A percentile compares a stretch with the other conserved stretches of the same genome.
phyloP scores from a whole-genome alignment of 37 sponge, comb jelly and placozoan species.

The Chondrilla cf. caribensis region DNA sequence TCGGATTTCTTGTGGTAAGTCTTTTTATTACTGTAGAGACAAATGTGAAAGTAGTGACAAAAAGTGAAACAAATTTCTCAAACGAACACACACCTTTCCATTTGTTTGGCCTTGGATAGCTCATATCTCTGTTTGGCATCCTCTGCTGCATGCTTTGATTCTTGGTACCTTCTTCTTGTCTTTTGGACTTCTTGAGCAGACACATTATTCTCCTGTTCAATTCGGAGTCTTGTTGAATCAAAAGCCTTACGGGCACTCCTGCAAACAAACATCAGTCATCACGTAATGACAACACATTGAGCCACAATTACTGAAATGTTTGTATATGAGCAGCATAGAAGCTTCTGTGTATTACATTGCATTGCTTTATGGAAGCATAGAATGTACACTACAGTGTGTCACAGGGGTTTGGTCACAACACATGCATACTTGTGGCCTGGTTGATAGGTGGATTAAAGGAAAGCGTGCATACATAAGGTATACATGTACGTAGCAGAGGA shows the following conservation, averaged over 20 bases:
- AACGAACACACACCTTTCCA: no score
- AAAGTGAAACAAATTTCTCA: not conserved
- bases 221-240: not conserved
- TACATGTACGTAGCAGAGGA: no score
- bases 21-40: constrained; percentile 4
- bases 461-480: no score
- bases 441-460: no score
- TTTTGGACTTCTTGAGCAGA: constrained; percentile 4
- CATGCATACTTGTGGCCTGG: no score
- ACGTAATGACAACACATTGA: no score
- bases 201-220: not conserved
- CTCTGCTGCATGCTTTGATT: constrained; percentile 6
- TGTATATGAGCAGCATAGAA: no score
- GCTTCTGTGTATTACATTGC: no score
- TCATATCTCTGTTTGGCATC: constrained; percentile 16
- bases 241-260: constrained; percentile 24
- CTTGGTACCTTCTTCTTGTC: constrained; percentile 9
- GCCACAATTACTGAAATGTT: no score
- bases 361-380: no score
- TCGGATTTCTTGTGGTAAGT: constrained; percentile 50
- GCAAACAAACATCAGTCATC: not conserved
- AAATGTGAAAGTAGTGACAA: not conserved
- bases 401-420: no score
- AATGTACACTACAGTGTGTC: no score
- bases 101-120: not conserved